Evolutionary conservation across 2,888 invertebrate species (phyloP), one percentile per base, ranked within the genome.

Genomic region (Drosophila barbarae): DNA sequence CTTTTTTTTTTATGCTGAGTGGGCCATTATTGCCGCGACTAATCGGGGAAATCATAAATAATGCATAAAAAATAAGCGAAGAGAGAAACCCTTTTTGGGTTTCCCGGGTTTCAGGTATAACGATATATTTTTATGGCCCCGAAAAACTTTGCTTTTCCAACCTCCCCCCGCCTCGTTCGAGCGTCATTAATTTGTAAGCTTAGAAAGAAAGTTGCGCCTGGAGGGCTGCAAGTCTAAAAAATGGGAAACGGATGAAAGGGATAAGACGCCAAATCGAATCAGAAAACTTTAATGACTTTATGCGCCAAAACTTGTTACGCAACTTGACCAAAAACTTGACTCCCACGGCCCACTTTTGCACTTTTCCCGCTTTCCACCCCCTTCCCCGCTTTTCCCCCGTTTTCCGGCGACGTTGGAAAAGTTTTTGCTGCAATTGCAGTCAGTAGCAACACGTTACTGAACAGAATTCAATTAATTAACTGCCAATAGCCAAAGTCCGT

Each of bases 201-300:
- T 66, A 67, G 41, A 56, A 35, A 28, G 41, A 55, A 42, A 56
- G 34, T 35, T 28, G 35, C 4, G 9, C 7, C 35, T 21, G 64
- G 18, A 18, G 34, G 35, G 26, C 50, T 12, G 13, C 50, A 21
- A 28, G 34, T 12, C 8, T 30, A 26, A 36, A 44, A 30, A 23
- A 32, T 28, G 51, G 44, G 30, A 36, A 35, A 38, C 34, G 60
- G 63, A 34, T 42, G 35, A 34, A 26, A 10, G 36, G 59, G 41
- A 58, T 64, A 51, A 56, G 52, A 66, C 21, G 49, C 47, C 46
- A 55, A 83, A 81, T 75, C 76, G 76, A 67, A 80, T 79, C 73
- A 73, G 51, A 44, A 67, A 81, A 81, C 79, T 81, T 84, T 84
- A 79, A 79, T 79, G 79, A 84, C 82, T 79, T 84, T 76, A 84